Evolutionary conservation across 2,888 invertebrate species (phyloP).

Genomic region (Danaus chrysippus): DNA sequence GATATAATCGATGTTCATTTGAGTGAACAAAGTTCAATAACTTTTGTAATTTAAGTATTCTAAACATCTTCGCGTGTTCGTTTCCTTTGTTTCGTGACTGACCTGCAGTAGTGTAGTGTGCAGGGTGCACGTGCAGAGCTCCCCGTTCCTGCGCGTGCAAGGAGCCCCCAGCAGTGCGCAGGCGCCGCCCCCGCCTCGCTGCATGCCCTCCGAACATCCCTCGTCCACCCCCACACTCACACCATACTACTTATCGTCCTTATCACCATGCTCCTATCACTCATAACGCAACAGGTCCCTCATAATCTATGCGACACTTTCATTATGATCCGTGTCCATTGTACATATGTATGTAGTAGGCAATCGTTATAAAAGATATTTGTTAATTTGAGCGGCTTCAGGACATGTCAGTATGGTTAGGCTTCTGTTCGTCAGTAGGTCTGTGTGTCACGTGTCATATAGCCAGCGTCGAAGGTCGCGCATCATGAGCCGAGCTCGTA

Average conservation of each 20-base stretch:
- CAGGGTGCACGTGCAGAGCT: constrained; percentile 68
- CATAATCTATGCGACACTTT: too few relatives aligned
- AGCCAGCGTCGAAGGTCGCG: constrained; percentile 4
- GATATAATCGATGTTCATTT: too few relatives aligned
- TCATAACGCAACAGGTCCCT: not conserved
- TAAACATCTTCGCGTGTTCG: too few relatives aligned
- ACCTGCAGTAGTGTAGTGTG: constrained; percentile 69
- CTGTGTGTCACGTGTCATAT: constrained; percentile 7
- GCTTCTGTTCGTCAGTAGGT: not conserved
- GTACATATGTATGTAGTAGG: too few relatives aligned
- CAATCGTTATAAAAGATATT: too few relatives aligned
- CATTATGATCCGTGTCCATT: too few relatives aligned
- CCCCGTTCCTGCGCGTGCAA: constrained; percentile 72
- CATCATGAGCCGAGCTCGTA: constrained; percentile 22
- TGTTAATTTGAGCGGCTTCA: too few relatives aligned
- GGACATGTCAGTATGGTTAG: not conserved
- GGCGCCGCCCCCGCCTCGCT: constrained; percentile 63
- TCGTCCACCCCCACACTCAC: constrained; percentile 34
- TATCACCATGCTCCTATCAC: not conserved
- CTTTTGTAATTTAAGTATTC: too few relatives aligned
- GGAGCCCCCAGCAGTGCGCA: constrained; percentile 73
- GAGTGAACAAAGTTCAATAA: too few relatives aligned
- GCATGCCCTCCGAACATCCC: constrained; percentile 67
- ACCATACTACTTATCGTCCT: constrained; percentile 7
- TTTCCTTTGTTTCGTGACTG: not conserved